These are phyloP conservation scores for Papilio elwesi DNA, from an alignment of 2,888 invertebrate species.

Conservation along the genomic window DNA sequence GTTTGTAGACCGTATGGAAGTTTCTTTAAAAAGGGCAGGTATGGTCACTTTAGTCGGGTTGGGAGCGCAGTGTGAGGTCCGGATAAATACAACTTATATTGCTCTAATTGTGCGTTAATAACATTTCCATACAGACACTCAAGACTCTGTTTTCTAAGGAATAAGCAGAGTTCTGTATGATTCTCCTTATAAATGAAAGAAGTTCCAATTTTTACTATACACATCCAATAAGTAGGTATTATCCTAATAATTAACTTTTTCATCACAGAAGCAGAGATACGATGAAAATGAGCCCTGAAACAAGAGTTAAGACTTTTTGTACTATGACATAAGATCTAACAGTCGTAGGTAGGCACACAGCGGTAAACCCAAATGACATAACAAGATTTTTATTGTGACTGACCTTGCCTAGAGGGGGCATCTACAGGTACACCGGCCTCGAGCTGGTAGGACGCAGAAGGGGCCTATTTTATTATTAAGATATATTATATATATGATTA, in stretches of 20 bases:
- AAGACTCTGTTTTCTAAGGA: background rate
- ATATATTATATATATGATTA: no score
- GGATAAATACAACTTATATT: constrained; percentile 21
- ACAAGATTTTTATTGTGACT: no score
- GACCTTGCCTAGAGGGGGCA: no score
- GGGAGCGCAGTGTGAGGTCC: constrained; percentile 25
- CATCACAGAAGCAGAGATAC: no score
- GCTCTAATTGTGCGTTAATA: constrained; percentile 27
- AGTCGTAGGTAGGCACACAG: no score
- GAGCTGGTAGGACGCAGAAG: no score
- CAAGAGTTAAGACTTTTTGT: no score
- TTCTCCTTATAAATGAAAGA: background rate
- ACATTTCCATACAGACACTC: constrained; percentile 5
- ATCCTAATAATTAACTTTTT: background rate
- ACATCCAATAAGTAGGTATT: background rate
- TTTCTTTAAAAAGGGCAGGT: background rate
- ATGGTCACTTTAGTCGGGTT: background rate
- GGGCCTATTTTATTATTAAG: no score
- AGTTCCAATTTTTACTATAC: background rate
- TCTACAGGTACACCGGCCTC: no score
- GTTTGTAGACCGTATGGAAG: background rate
- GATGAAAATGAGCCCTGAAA: no score
- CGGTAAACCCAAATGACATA: no score
- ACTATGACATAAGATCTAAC: no score
- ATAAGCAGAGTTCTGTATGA: constrained; percentile 1